Evolutionary conservation across 2,113 vertebrate genomes (phyloP).

Genomic region (Scomber japonicus): DNA sequence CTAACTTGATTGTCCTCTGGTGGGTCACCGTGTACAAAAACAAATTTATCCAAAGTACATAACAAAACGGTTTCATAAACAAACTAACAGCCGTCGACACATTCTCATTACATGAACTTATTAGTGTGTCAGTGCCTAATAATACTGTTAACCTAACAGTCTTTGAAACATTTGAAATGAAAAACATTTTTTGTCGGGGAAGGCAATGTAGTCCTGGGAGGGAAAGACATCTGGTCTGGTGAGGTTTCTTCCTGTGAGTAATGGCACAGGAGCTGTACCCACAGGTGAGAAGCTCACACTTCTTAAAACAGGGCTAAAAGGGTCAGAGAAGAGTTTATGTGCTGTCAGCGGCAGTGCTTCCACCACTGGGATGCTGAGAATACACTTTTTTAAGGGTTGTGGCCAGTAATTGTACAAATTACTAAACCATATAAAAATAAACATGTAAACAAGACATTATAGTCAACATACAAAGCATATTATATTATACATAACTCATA

Average conservation of each 20-base stretch:
- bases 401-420: not conserved
- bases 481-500: too few relatives aligned
- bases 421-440: too few relatives aligned
- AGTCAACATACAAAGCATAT: too few relatives aligned
- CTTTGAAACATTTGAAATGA: not conserved
- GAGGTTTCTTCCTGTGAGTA: not conserved
- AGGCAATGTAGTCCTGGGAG: not conserved
- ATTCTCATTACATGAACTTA: not conserved
- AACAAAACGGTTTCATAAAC: not conserved
- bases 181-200: too few relatives aligned
- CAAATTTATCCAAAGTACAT: conserved; percentile 1
- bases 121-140: not conserved
- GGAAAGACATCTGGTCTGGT: conserved; percentile 3
- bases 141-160: not conserved
- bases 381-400: not conserved
- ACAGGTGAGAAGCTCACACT: not conserved
- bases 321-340: conserved; percentile 15
- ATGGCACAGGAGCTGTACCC: not conserved
- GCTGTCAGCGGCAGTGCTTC: not conserved
- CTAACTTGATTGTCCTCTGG: conserved; percentile 13
- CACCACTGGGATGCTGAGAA: not conserved
- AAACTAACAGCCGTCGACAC: not conserved
- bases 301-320: conserved; percentile 10
- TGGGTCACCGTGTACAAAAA: not conserved
- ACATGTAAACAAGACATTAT: too few relatives aligned